Percentiles rank a stretch among this genome's conserved stretches.
Evolutionary conservation across 2,888 invertebrate genomes (phyloP).

Genomic region (Ormyrus labotus): DNA sequence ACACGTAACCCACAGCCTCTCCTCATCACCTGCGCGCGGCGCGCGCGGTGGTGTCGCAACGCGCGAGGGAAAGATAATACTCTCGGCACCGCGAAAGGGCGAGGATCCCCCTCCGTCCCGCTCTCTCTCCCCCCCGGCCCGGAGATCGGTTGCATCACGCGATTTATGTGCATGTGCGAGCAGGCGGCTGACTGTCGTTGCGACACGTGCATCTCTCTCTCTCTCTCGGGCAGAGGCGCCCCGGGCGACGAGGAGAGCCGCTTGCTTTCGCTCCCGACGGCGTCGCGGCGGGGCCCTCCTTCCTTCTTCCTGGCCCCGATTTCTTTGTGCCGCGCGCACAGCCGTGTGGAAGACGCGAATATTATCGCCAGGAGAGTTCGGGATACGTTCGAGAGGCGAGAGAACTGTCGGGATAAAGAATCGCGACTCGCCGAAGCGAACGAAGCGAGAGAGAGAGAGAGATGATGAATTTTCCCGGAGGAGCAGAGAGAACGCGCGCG

Average conservation of each 20-base stretch:
- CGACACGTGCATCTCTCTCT: not conserved
- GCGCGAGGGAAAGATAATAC: conserved; percentile 44
- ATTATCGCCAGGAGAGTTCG: not conserved
- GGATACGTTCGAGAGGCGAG: not conserved
- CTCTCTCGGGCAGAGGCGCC: not conserved
- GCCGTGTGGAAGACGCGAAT: conserved; percentile 14
- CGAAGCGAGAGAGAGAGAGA: conserved; percentile 2
- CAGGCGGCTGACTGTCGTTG: not conserved
- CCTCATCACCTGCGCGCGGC: not conserved
- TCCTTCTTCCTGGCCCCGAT: conserved; percentile 1
- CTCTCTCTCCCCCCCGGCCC: not conserved
- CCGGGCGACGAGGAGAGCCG: too few relatives aligned
- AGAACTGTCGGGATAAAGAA: too few relatives aligned
- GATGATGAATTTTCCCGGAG: not conserved
- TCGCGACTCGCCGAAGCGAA: not conserved
- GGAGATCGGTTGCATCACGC: conserved; percentile 1
- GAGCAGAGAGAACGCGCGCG: too few relatives aligned
- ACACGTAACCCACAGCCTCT: conserved; percentile 3
- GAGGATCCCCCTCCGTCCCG: conserved; percentile 30
- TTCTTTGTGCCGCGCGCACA: conserved; percentile 2
- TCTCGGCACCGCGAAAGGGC: conserved; percentile 35
- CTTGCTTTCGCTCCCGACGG: not conserved
- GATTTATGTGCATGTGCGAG: conserved; percentile 17
- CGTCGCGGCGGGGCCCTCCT: conserved; percentile 2
- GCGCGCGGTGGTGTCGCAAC: conserved; percentile 37